Evolutionary conservation across 2,888 invertebrate species (phyloP), one percentile per base, ranked within the genome.

Genomic region (Agrilus cyanescens): DNA sequence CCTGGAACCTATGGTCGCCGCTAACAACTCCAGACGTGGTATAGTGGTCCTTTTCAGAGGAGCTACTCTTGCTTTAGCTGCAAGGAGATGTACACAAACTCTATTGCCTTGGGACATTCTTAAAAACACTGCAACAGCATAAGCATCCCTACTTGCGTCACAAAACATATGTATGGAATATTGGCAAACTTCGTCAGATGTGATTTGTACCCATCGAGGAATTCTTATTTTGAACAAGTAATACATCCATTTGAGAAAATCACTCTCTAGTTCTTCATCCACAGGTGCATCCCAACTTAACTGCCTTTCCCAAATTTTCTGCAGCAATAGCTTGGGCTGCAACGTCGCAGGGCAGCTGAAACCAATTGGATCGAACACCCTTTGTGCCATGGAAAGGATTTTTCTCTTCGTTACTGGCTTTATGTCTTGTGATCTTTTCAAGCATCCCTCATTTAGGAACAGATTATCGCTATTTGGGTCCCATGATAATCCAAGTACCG

Each of bases 11-110:
- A 45, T 33, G 4, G 15, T 13, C 7, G 38, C 42, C 3, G 38
- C 36, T 14, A 45, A n/a, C 13, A 42, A 37, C 34, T 44, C 44
- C 30, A 44, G 29, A 14, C 30, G 41, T 3, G 41, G 41, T 18
- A 41, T 44, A 20, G 45, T 32, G 6, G 20, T 4, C n/a, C 15
- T 31, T 25, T 32, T 35, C 6, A 37, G 15, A 8, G 41, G 32
- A 8, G 18, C 12, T 13, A 44, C 37, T 37, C 32, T 14, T 20
- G 42, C 29, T 39, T 41, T 35, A 13, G 32, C 32, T 32, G 12
- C 12, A 32, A 32, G 12, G 14, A 32, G 14, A 18, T 18, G 18
- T 18, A 18, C 18, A 18, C 18, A 18, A 18, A 18, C 18, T n/a
- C n/a, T 18, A 18, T 18, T 18, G 18, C 18, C 18, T 18, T 18